Evolutionary conservation across 2,888 invertebrate genomes (phyloP).

Genomic region (Oscheius myriophilus): DNA sequence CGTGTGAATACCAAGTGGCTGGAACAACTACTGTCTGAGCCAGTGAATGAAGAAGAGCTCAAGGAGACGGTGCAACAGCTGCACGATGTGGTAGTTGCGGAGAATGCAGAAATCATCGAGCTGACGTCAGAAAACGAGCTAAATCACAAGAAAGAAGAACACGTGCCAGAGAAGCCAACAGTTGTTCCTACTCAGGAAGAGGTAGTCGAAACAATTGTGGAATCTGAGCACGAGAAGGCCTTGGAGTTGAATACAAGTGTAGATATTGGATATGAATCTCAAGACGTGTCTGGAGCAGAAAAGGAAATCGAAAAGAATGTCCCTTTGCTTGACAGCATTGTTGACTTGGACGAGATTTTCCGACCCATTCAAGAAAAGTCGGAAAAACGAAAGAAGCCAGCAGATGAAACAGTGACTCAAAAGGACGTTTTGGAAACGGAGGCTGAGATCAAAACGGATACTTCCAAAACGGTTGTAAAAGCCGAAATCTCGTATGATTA

Average conservation of each 20-base stretch:
- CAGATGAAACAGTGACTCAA: neutral
- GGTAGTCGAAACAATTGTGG: neutral
- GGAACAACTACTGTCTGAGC: slow-evolving; percentile 8
- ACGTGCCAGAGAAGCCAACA: no score
- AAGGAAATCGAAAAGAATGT: neutral
- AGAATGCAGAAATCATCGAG: neutral
- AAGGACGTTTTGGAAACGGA: neutral
- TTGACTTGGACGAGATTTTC: slow-evolving; percentile 15
- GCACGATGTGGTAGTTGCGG: slow-evolving; percentile 7
- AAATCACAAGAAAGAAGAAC: neutral
- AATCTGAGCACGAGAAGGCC: slow-evolving; percentile 8
- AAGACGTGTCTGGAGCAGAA: neutral
- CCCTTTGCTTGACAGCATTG: slow-evolving; percentile 1
- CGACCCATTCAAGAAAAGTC: neutral
- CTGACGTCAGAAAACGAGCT: neutral
- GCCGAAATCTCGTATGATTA: no score
- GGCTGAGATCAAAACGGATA: no score
- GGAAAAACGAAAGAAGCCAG: neutral
- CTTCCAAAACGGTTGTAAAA: no score
- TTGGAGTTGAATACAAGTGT: neutral
- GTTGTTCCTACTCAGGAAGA: neutral
- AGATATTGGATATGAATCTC: neutral
- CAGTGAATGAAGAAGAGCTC: slow-evolving; percentile 17
- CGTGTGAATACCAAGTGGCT: neutral
- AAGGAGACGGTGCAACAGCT: slow-evolving; percentile 12